A percentile compares a stretch with the other conserved stretches of the same genome.
Evolutionary conservation across 2,113 vertebrate genomes (phyloP).

Genomic region (Rhabdomys dilectus): DNA sequence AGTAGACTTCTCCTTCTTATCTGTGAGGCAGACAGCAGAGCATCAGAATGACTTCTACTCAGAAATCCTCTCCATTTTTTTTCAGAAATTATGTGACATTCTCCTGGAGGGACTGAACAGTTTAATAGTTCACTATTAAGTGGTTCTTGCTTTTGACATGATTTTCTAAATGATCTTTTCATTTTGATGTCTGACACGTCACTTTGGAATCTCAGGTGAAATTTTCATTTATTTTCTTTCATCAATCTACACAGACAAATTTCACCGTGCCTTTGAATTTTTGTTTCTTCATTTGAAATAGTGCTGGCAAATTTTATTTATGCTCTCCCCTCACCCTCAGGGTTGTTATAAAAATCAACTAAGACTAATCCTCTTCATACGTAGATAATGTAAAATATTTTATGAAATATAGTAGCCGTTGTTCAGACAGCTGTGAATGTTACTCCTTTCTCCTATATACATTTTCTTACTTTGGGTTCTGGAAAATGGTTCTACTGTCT

Average conservation of each 20-base stretch:
- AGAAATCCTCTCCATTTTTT: not conserved
- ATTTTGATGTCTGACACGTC: not conserved
- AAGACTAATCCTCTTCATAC: not conserved
- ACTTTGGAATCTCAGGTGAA: constrained; percentile 8
- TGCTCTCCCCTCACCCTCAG: rapidly evolving
- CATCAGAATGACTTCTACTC: not conserved
- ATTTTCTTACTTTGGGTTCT: not conserved
- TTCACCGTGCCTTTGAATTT: not conserved
- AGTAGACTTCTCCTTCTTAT: not conserved
- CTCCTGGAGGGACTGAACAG: not conserved
- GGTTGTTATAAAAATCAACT: not conserved
- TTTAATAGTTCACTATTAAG: not conserved
- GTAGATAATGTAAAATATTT: not conserved
- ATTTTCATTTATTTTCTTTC: not conserved
- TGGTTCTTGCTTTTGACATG: not conserved
- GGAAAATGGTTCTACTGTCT: not conserved
- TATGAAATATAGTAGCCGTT: not conserved
- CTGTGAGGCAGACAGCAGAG: not conserved
- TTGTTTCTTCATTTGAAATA: not conserved
- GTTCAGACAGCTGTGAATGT: not conserved
- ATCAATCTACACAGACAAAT: not conserved
- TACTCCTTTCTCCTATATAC: not conserved
- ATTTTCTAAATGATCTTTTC: not conserved
- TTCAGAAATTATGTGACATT: not conserved
- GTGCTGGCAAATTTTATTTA: not conserved